Evolutionary conservation across 1,140 invertebrate genomes (phyloP).

Genomic region (Bathynomus jamesi): DNA sequence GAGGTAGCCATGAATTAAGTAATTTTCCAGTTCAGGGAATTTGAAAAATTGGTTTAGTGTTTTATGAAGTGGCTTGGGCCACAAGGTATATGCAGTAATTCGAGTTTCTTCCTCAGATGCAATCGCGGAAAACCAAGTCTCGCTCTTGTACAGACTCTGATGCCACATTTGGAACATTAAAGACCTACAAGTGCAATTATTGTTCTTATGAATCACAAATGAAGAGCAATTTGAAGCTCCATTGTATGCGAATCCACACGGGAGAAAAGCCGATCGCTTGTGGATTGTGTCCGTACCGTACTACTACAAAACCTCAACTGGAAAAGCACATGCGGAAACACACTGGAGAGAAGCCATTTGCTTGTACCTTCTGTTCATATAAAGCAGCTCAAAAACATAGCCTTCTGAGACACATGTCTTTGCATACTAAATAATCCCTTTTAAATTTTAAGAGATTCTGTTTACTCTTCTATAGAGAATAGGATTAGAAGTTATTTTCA

Average conservation of each 20-base stretch:
- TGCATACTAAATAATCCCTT: conserved; percentile 4
- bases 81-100: too few relatives aligned
- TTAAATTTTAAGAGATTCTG: too few relatives aligned
- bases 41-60: too few relatives aligned
- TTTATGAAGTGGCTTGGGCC: too few relatives aligned
- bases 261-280: conserved; percentile 31
- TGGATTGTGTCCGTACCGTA: conserved; percentile 9
- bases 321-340: conserved; percentile 23
- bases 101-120: too few relatives aligned
- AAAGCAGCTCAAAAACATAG: conserved; percentile 53
- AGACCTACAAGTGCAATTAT: background rate
- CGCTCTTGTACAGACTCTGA: too few relatives aligned
- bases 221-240: background rate
- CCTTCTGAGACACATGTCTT: conserved; percentile 45
- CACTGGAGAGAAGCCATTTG: conserved; percentile 30
- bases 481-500: too few relatives aligned
- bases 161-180: background rate
- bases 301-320: conserved; percentile 17
- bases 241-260: conserved; percentile 30
- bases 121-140: background rate
- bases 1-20: too few relatives aligned
- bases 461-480: too few relatives aligned
- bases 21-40: too few relatives aligned
- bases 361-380: conserved; percentile 22
- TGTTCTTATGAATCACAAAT: background rate